Evolutionary conservation across 2,797 vertebrate species (phyloP), one percentile per base, ranked within the genome.

Genomic region (Mareca strepera): DNA sequence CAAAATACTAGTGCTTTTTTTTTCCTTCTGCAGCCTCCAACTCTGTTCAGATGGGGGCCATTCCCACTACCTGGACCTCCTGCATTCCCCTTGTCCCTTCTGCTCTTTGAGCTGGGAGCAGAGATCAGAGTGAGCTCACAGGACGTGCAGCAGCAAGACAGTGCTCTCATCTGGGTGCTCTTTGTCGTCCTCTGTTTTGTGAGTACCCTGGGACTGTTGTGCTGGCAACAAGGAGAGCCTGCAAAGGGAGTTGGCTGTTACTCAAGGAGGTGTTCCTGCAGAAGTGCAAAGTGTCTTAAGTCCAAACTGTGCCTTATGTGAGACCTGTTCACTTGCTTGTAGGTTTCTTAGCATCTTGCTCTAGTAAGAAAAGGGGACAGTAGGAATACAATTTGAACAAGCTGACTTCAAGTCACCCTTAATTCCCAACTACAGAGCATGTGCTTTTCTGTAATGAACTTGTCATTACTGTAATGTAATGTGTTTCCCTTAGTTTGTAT

Each of bases 1-100:
- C 1, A 2, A 68, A 84, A 56, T 8, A 46, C 15, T 6, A 35
- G 28, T 4, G 35, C 23, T 62, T 3, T 1, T 3, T 1, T 28
- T 74, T 43, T 53, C 48, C 35, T 69, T 25, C 14, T 46, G 44
- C 39, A 62, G 16, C 44, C 31, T 44, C 13, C 39, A 11, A 13
- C 17, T 72, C 62, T 29, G 1, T 46, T 56, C 29, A 41, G 21
- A 8, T 50, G 33, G 44, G 33, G 8, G 17, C n/a, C 37, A 17
- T 46, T 75, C 55, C 63, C 84, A 66, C 55, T 21, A 31, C 58
- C 9, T 7, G 10, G 16, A 29, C 17, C 23, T 72, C 31, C 18
- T n/a, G 9, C 20, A 95, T 91, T 87, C 72, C 16, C n/a, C 11
- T 64, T 59, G 58, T 84, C 31, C 16, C 2, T 3, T 80, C 22